Evolutionary conservation across 2,113 vertebrate genomes (phyloP).

Genomic region (Calcarius ornatus): DNA sequence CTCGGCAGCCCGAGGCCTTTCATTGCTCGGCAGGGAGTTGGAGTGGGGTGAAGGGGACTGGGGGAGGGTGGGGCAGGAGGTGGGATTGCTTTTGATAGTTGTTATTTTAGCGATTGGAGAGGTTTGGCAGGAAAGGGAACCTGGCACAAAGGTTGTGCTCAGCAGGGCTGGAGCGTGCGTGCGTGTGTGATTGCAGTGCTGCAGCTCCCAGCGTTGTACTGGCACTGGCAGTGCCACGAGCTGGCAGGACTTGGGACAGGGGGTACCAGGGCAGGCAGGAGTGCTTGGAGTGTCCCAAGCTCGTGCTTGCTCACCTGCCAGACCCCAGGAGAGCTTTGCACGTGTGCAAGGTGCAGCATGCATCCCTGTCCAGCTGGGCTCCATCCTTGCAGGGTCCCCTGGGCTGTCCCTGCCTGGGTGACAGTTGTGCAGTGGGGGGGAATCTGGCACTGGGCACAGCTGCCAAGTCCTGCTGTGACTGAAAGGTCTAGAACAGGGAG

Average conservation of each 20-base stretch:
- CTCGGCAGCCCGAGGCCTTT: slow-evolving; percentile 24
- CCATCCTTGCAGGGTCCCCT: background rate
- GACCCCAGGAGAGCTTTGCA: background rate
- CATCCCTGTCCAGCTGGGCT: background rate
- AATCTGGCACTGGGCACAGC: background rate
- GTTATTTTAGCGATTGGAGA: background rate
- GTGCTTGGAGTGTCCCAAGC: background rate
- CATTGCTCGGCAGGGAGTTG: background rate
- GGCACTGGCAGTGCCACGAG: background rate
- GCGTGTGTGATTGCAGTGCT: background rate
- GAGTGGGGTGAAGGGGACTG: background rate
- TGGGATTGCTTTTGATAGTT: slow-evolving; percentile 34
- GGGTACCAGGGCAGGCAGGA: background rate
- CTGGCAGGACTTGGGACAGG: background rate
- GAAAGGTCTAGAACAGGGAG: background rate
- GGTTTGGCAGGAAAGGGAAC: slow-evolving; percentile 14
- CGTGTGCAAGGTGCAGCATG: accelerated
- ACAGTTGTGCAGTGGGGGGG: background rate
- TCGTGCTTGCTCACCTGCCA: accelerated
- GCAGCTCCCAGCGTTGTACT: background rate
- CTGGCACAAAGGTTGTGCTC: slow-evolving; percentile 33
- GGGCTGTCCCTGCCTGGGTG: background rate
- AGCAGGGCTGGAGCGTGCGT: background rate
- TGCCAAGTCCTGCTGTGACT: background rate
- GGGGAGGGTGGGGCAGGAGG: background rate